Conservation (phyloP, 1,140 invertebrate species). For the Teleogryllus occipitalis region DNA sequence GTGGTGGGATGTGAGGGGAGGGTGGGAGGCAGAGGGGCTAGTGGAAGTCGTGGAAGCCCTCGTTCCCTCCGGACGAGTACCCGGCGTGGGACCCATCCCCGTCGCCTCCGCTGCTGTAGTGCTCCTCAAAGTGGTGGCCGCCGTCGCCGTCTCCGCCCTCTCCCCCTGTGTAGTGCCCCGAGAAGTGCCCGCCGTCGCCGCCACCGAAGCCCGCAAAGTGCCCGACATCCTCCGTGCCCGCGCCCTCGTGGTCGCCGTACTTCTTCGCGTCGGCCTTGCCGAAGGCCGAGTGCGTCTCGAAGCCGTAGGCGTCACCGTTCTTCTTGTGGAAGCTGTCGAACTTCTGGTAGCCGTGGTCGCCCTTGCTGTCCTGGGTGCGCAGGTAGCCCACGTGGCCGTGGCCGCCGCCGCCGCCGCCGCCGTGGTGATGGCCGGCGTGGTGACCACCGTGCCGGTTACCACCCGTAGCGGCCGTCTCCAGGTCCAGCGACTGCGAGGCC, state of each 20-base stretch:
- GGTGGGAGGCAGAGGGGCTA: not conserved
- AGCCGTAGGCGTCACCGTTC: slow-evolving; percentile 58
- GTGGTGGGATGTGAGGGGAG: not conserved
- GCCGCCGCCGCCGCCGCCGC: slow-evolving; percentile 37
- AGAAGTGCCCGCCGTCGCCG: slow-evolving; percentile 29
- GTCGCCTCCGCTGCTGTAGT: not conserved
- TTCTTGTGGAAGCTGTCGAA: slow-evolving; percentile 63
- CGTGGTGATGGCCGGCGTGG: slow-evolving; percentile 26
- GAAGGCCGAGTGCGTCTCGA: slow-evolving; percentile 53
- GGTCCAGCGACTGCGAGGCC: not conserved
- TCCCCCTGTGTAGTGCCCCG: not conserved
- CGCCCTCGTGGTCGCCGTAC: slow-evolving; percentile 27
- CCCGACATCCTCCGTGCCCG: slow-evolving; percentile 18
- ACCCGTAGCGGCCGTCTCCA: not conserved
- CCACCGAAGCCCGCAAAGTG: not conserved
- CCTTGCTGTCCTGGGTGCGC: slow-evolving; percentile 50
- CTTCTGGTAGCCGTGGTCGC: slow-evolving; percentile 58
- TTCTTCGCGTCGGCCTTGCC: slow-evolving; percentile 41
- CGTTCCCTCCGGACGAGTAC: not conserved
- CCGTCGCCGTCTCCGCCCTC: slow-evolving; percentile 4
- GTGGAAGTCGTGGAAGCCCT: not conserved
- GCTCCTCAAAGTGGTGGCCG: slow-evolving; percentile 2
- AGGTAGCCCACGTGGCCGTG: slow-evolving; percentile 57
- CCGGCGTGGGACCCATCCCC: not conserved
- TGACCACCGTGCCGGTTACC: slow-evolving; percentile 2